Percentiles rank a stretch among this genome's conserved stretches.
Conservation (phyloP, 2,797 vertebrate species). For the Tragopan temminckii region DNA sequence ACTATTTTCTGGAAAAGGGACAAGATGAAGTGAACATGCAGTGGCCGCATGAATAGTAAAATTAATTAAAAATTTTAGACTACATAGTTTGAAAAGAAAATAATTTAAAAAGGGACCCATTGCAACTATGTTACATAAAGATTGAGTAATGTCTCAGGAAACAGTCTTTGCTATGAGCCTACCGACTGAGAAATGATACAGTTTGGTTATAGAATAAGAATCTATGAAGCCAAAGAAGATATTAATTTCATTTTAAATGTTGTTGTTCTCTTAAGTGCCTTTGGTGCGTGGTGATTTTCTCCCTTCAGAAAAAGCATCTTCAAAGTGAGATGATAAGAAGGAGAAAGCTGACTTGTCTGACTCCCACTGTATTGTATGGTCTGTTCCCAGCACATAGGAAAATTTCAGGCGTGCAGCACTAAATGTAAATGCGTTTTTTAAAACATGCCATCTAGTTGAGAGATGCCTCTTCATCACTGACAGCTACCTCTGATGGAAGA, state of each 20-base stretch:
- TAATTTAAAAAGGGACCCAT: background rate
- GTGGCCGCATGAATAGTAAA: background rate
- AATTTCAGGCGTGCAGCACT: background rate
- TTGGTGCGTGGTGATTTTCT: background rate
- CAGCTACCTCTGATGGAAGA: background rate
- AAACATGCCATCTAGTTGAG: background rate
- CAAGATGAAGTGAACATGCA: background rate
- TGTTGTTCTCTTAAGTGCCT: background rate
- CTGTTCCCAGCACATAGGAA: background rate
- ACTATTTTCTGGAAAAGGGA: background rate
- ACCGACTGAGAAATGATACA: background rate
- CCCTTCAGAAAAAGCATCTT: background rate
- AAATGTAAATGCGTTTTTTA: background rate
- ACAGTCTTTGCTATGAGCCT: background rate
- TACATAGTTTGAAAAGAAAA: background rate
- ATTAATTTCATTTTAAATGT: slow-evolving; percentile 2
- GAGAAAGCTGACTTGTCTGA: background rate
- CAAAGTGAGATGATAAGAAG: background rate
- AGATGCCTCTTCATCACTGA: background rate
- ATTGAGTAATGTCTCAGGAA: background rate
- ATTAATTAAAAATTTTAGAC: background rate
- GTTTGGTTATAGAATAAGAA: background rate
- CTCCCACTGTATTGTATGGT: background rate
- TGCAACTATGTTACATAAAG: background rate
- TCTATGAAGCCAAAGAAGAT: background rate